Conservation (phyloP, 1,140 invertebrate genomes). For the Ephestia elutella region DNA sequence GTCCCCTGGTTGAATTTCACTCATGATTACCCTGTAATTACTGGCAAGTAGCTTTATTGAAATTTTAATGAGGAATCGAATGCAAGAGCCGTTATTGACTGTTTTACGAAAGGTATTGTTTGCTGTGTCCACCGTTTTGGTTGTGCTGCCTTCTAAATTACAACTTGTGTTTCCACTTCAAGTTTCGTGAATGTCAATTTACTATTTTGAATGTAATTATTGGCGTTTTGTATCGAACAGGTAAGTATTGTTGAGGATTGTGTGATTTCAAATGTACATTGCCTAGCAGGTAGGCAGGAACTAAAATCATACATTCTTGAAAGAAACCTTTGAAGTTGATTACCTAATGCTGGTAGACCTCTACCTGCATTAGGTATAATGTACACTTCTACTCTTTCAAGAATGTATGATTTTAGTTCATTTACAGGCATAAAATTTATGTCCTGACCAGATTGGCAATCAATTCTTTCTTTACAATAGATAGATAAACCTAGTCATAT, state of each 20-base stretch:
- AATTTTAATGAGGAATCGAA: conserved; percentile 14
- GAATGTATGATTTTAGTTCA: too few species aligned
- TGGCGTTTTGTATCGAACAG: background rate
- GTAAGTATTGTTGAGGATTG: background rate
- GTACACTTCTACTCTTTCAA: too few species aligned
- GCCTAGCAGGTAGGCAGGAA: too few species aligned
- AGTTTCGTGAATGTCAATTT: background rate
- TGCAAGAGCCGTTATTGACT: background rate
- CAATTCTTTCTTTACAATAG: too few species aligned
- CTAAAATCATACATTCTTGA: too few species aligned
- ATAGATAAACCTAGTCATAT: too few species aligned
- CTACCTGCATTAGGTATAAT: too few species aligned
- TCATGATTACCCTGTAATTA: conserved; percentile 17
- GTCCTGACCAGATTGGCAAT: too few species aligned
- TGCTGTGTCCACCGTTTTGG: background rate
- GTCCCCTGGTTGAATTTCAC: conserved; percentile 13
- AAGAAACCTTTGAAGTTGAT: too few species aligned
- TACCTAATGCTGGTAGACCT: too few species aligned
- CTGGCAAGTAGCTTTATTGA: background rate
- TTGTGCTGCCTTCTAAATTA: conserved; percentile 3
- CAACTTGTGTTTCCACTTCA: background rate
- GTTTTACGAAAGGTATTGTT: background rate
- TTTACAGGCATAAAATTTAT: too few species aligned
- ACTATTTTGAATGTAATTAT: background rate
- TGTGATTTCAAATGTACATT: too few species aligned